Conservation (phyloP, 2,113 vertebrate species). For the Seriola aureovittata region DNA sequence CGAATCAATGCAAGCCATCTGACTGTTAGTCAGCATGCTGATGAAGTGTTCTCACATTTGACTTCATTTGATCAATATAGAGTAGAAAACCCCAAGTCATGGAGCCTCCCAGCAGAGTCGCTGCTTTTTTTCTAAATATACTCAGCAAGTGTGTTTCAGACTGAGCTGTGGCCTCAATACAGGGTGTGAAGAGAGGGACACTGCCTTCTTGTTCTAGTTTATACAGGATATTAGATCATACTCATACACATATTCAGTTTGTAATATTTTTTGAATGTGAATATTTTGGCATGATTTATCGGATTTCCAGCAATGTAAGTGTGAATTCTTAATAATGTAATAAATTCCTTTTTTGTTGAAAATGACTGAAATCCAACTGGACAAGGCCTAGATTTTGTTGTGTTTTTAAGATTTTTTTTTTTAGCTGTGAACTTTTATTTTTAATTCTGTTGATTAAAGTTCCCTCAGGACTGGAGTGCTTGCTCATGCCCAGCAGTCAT, state of each 20-base stretch:
- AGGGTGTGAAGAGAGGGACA: background rate
- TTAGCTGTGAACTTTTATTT: background rate
- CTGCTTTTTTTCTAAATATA: conserved; percentile 15
- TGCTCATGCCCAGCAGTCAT: no score
- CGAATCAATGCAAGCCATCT: conserved; percentile 31
- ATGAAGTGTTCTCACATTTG: conserved; percentile 14
- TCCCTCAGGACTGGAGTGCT: background rate
- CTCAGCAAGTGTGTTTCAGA: conserved; percentile 15
- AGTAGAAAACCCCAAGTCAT: conserved; percentile 11
- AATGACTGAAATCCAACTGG: no score
- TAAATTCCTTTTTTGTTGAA: no score
- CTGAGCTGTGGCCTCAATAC: background rate
- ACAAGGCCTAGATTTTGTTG: background rate
- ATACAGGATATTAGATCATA: background rate
- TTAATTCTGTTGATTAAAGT: background rate
- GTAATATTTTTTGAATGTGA: background rate
- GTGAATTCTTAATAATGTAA: no score
- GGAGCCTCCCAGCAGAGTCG: conserved; percentile 2
- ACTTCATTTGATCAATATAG: conserved; percentile 5
- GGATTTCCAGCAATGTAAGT: no score
- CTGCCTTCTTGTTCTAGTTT: conserved; percentile 2
- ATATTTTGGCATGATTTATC: background rate
- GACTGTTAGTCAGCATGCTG: conserved; percentile 43
- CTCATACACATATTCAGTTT: background rate
- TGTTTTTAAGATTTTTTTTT: background rate